Evolutionary conservation across 2,113 vertebrate genomes (phyloP).

Genomic region (Erinaceus europaeus): DNA sequence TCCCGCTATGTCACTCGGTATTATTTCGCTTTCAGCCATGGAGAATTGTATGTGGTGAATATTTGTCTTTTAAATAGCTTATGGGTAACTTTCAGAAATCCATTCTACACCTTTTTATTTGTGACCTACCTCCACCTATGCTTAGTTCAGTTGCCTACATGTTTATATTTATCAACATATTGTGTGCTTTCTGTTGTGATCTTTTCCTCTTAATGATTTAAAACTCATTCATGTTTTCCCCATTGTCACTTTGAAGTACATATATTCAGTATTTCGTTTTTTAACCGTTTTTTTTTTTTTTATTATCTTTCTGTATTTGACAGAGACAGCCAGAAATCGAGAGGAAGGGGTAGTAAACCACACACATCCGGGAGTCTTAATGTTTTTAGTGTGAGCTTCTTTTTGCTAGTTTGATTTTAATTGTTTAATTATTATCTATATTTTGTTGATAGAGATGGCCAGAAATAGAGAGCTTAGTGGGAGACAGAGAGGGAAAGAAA

Average conservation of each 20-base stretch:
- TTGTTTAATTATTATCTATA: too few species aligned
- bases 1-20: not conserved
- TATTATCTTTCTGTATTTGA: too few species aligned
- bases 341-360: too few species aligned
- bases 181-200: not conserved
- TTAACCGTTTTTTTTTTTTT: too few species aligned
- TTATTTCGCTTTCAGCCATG: not conserved
- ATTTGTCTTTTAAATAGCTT: not conserved
- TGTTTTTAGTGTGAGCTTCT: too few species aligned
- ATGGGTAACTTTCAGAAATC: slow-evolving; percentile 6
- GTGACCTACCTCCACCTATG: not conserved
- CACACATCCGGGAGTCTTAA: too few species aligned
- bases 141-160: not conserved
- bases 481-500: too few species aligned
- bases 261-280: not conserved
- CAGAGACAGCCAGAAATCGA: too few species aligned
- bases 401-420: too few species aligned
- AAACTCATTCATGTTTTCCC: not conserved
- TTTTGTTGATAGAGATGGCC: too few species aligned
- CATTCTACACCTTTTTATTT: slow-evolving; percentile 22
- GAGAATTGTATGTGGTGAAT: not conserved
- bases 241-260: not conserved
- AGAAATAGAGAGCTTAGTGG: too few species aligned
- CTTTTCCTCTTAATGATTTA: not conserved
- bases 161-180: not conserved